Percentiles rank a stretch among this genome's conserved stretches.
These are phyloP conservation scores for Riptortus pedestris DNA, from an alignment of 1,140 invertebrate species.

Conservation along the genomic window DNA sequence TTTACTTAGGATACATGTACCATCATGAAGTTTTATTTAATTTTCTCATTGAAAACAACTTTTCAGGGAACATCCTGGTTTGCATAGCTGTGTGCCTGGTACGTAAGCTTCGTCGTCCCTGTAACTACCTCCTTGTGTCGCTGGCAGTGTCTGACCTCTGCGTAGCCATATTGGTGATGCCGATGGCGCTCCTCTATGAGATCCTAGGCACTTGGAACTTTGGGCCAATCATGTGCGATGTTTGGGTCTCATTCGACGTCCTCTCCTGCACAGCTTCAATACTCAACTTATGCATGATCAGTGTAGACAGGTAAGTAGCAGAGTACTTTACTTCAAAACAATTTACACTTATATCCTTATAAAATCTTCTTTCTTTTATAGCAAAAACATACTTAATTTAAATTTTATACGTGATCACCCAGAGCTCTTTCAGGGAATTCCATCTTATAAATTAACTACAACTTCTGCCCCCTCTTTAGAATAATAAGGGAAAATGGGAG, in stretches of 20 bases:
- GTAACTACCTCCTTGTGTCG: conserved; percentile 81
- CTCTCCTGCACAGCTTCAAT: conserved; percentile 79
- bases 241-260: conserved; percentile 75
- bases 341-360: too few species aligned
- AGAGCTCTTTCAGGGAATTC: too few species aligned
- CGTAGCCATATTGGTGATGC: conserved; percentile 74
- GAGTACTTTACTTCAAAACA: too few species aligned
- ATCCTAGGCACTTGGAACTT: conserved; percentile 75
- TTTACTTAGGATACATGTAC: too few species aligned
- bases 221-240: conserved; percentile 69
- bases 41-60: too few species aligned
- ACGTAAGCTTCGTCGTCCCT: conserved; percentile 68
- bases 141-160: conserved; percentile 80
- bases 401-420: too few species aligned
- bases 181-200: conserved; percentile 69
- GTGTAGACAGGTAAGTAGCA: conserved; percentile 49
- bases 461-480: too few species aligned
- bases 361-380: too few species aligned
- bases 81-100: conserved; percentile 80
- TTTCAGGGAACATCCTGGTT: conserved; percentile 68
- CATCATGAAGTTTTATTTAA: too few species aligned
- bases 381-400: too few species aligned
- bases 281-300: conserved; percentile 84
- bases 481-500: too few species aligned
- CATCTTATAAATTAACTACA: too few species aligned